Conservation (phyloP, 2,797 vertebrate species). For the Sebastiscus albofasciatus region DNA sequence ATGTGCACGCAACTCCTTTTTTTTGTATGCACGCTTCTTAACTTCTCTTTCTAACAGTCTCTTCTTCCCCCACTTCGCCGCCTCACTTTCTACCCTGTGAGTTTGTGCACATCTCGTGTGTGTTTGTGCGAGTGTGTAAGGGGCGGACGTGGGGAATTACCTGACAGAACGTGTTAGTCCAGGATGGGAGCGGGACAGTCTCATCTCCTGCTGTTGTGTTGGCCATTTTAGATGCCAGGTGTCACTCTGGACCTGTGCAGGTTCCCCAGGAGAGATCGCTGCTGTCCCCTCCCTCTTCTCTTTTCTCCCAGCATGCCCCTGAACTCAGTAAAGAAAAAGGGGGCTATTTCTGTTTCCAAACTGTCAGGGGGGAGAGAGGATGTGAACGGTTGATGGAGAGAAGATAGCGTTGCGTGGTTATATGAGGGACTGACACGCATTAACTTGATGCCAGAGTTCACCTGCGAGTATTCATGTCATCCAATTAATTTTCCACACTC, state of each 20-base stretch:
- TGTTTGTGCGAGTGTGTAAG: slow-evolving; percentile 29
- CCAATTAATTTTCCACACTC: slow-evolving; percentile 39
- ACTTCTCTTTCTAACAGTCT: slow-evolving; percentile 20
- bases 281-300: slow-evolving; percentile 7
- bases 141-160: slow-evolving; percentile 65
- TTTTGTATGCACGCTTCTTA: slow-evolving; percentile 37
- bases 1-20: slow-evolving; percentile 29
- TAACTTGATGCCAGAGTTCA: slow-evolving; percentile 40
- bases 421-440: slow-evolving; percentile 11
- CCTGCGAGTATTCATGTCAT: background rate
- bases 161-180: slow-evolving; percentile 78
- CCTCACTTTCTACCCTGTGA: slow-evolving; percentile 32
- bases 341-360: slow-evolving; percentile 14
- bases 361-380: background rate
- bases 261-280: slow-evolving; percentile 34
- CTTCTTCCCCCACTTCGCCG: background rate
- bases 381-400: slow-evolving; percentile 1
- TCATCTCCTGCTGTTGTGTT: slow-evolving; percentile 67
- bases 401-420: background rate
- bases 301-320: slow-evolving; percentile 12
- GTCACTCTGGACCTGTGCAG: slow-evolving; percentile 56
- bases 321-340: slow-evolving; percentile 1
- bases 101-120: slow-evolving; percentile 33
- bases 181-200: slow-evolving; percentile 61
- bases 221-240: slow-evolving; percentile 61